Percentiles rank a stretch among this genome's conserved stretches.
Evolutionary conservation across 2,888 invertebrate genomes (phyloP).

Genomic region (Apoda limacodes): DNA sequence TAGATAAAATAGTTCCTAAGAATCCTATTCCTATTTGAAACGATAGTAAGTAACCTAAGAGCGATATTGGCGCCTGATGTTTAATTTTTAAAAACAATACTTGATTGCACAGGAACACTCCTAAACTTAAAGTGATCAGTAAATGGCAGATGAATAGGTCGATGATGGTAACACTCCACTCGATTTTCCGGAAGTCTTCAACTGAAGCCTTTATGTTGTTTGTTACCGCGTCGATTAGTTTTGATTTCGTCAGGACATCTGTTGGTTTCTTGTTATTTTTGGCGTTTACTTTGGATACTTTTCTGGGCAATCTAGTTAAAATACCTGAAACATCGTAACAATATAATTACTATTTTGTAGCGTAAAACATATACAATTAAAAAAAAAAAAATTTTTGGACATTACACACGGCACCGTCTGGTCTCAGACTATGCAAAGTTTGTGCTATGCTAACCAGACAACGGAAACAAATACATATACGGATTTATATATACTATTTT

Average conservation of each 20-base stretch:
- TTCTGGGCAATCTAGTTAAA: no score
- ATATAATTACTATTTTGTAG: no score
- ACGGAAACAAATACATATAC: no score
- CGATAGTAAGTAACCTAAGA: slow-evolving; percentile 66
- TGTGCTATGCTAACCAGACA: no score
- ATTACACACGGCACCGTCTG: no score
- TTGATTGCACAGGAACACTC: slow-evolving; percentile 60
- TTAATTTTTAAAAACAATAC: slow-evolving; percentile 50
- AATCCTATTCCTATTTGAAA: slow-evolving; percentile 57
- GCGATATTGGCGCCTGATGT: slow-evolving; percentile 50
- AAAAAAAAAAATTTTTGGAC: no score
- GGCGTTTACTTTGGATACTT: no score
- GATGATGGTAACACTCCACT: slow-evolving; percentile 67
- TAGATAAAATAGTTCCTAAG: slow-evolving; percentile 48
- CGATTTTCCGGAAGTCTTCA: slow-evolving; percentile 46
- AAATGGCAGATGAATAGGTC: no score
- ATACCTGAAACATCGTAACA: no score
- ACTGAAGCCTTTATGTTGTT: slow-evolving; percentile 35
- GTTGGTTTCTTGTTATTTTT: slow-evolving; percentile 11
- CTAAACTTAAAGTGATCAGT: slow-evolving; percentile 52
- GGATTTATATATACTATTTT: no score
- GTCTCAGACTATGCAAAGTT: no score
- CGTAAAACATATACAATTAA: no score
- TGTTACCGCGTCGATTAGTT: slow-evolving; percentile 22
- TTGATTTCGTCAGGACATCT: slow-evolving; percentile 17